Percentiles rank a stretch among this genome's conserved stretches.
Conservation (phyloP, 2,797 vertebrate species). For the Gymnoscopelus braueri region DNA sequence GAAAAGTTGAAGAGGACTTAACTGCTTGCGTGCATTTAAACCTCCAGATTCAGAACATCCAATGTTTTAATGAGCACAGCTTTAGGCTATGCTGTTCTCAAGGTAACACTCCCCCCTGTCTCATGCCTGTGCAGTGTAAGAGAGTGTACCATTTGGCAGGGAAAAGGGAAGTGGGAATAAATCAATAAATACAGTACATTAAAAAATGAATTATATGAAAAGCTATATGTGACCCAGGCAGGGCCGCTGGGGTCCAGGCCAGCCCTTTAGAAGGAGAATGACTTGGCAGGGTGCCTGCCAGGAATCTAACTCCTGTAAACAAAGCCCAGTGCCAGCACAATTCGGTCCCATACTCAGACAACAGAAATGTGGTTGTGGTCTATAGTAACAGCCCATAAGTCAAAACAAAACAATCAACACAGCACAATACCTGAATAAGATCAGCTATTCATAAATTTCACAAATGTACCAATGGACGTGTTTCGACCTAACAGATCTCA, state of each 20-base stretch:
- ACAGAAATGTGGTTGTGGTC: slow-evolving; percentile 23
- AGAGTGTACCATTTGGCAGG: slow-evolving; percentile 21
- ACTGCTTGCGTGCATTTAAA: slow-evolving; percentile 32
- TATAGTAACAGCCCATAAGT: not conserved
- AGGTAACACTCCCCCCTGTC: slow-evolving; percentile 38
- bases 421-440: not conserved
- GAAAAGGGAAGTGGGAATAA: slow-evolving; percentile 1
- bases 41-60: not conserved
- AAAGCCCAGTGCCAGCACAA: not conserved
- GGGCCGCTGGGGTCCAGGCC: slow-evolving; percentile 20
- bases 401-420: not conserved
- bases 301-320: slow-evolving; percentile 14
- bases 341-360: slow-evolving; percentile 4
- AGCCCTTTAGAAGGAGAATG: slow-evolving; percentile 30
- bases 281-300: slow-evolving; percentile 8
- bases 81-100: slow-evolving; percentile 53
- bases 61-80: slow-evolving; percentile 32
- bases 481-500: too few species aligned
- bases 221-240: not conserved
- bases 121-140: not conserved
- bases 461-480: too few species aligned
- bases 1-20: slow-evolving; percentile 15
- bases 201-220: slow-evolving; percentile 1
- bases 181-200: slow-evolving; percentile 7
- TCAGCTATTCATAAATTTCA: too few species aligned